Percentiles rank a stretch among this genome's conserved stretches.
These are phyloP conservation scores for Amphimallon solstitiale DNA, from an alignment of 2,888 invertebrate genomes.

Conservation along the genomic window DNA sequence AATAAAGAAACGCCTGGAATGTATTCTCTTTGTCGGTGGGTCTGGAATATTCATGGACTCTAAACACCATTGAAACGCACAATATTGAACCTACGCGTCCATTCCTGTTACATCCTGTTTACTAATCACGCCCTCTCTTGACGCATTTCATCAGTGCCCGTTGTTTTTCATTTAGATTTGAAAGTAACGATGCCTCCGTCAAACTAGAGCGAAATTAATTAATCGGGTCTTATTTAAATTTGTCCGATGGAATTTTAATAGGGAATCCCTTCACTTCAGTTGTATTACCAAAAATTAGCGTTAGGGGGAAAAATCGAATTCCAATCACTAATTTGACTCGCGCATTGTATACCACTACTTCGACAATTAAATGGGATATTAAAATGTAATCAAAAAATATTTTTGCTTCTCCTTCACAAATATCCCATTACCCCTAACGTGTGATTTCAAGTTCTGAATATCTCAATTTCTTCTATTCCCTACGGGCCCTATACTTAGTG, in stretches of 20 bases:
- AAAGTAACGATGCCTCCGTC: conserved; percentile 10
- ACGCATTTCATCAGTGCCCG: conserved; percentile 10
- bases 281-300: no score
- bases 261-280: neutral
- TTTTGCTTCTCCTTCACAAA: no score
- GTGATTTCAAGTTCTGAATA: no score
- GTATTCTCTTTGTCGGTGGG: neutral
- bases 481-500: no score
- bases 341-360: no score
- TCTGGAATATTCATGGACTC: conserved; percentile 42
- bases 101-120: conserved; percentile 41
- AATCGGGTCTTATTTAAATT: conserved; percentile 17
- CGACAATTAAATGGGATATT: no score
- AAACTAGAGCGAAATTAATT: conserved; percentile 25
- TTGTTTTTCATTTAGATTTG: conserved; percentile 29
- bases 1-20: no score
- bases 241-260: conserved; percentile 23
- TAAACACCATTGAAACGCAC: conserved; percentile 1
- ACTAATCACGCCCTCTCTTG: conserved; percentile 39
- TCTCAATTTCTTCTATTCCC: no score
- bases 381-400: no score
- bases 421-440: no score
- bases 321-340: no score
- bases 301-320: no score
- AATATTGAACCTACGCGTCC: conserved; percentile 17